Percentiles rank a stretch among this genome's conserved stretches.
Evolutionary conservation across 1,140 invertebrate species (phyloP).

Genomic region (Globodera rostochiensis): DNA sequence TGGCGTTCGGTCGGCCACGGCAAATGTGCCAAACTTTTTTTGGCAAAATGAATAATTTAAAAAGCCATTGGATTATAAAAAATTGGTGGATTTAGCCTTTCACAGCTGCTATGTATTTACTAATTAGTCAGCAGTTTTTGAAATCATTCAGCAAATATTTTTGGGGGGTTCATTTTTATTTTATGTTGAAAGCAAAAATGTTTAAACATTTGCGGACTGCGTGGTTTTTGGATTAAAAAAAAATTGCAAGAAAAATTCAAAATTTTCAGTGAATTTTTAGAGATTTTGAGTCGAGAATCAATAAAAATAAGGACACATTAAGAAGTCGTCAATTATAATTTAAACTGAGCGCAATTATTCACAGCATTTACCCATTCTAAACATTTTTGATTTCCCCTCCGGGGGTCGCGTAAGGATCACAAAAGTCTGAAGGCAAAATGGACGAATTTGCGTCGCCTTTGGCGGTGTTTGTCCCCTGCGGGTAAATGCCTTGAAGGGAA

Average conservation of each 20-base stretch:
- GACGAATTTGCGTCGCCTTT: neutral
- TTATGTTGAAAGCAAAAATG: neutral
- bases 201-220: neutral
- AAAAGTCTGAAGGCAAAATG: neutral
- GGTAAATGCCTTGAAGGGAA: neutral
- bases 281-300: too few relatives aligned
- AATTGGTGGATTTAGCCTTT: neutral
- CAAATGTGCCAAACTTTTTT: too few relatives aligned
- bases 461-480: neutral
- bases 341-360: too few relatives aligned
- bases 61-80: neutral
- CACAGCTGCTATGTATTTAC: too few relatives aligned
- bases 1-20: too few relatives aligned
- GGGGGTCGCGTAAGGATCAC: neutral
- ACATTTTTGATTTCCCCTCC: neutral
- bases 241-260: too few relatives aligned
- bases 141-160: neutral
- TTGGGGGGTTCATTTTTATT: neutral
- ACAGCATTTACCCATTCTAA: too few relatives aligned
- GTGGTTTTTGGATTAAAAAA: too few relatives aligned
- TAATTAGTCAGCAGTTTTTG: neutral
- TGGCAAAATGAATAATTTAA: too few relatives aligned
- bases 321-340: too few relatives aligned
- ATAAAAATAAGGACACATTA: too few relatives aligned
- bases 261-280: too few relatives aligned